Percentiles rank a stretch among this genome's conserved stretches.
These are phyloP conservation scores for Triplophysa siluroides DNA, from an alignment of 2,113 vertebrate species.

Conservation along the genomic window DNA sequence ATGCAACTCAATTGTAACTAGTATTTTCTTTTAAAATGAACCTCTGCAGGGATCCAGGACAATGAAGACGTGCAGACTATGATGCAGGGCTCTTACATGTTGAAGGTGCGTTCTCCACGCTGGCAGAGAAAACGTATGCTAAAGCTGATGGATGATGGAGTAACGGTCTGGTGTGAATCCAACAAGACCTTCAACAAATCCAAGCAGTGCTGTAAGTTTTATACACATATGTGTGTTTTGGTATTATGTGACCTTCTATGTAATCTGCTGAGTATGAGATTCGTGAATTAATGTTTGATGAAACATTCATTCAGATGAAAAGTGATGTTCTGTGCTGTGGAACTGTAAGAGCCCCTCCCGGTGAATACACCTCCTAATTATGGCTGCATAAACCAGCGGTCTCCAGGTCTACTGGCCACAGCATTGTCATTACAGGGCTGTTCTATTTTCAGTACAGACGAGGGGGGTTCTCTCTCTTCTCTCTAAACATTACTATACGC, in stretches of 20 bases:
- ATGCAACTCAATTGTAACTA: not conserved
- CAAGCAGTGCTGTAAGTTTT: slow-evolving; percentile 86
- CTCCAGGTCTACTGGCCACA: slow-evolving; percentile 32
- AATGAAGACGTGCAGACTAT: slow-evolving; percentile 85
- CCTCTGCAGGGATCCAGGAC: slow-evolving; percentile 79
- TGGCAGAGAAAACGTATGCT: slow-evolving; percentile 81
- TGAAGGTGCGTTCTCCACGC: slow-evolving; percentile 84
- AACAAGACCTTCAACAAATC: slow-evolving; percentile 70
- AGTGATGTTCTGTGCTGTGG: slow-evolving; percentile 2
- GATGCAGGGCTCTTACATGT: slow-evolving; percentile 82
- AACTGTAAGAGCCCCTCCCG: slow-evolving; percentile 7
- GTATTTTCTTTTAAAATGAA: not conserved
- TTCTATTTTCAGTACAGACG: slow-evolving; percentile 51
- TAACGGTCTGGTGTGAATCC: slow-evolving; percentile 88
- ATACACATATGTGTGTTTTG: not conserved
- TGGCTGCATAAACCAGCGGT: slow-evolving; percentile 47
- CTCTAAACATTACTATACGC: slow-evolving; percentile 34
- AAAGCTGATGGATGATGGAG: slow-evolving; percentile 85
- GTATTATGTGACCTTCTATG: not conserved
- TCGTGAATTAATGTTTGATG: too few species aligned
- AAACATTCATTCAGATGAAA: not conserved
- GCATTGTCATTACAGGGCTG: slow-evolving; percentile 52
- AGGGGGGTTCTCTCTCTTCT: slow-evolving; percentile 25
- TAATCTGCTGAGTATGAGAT: not conserved
- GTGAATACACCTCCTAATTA: slow-evolving; percentile 36